Evolutionary conservation across 2,888 invertebrate species (phyloP).

Genomic region (Cheilosia urbana): DNA sequence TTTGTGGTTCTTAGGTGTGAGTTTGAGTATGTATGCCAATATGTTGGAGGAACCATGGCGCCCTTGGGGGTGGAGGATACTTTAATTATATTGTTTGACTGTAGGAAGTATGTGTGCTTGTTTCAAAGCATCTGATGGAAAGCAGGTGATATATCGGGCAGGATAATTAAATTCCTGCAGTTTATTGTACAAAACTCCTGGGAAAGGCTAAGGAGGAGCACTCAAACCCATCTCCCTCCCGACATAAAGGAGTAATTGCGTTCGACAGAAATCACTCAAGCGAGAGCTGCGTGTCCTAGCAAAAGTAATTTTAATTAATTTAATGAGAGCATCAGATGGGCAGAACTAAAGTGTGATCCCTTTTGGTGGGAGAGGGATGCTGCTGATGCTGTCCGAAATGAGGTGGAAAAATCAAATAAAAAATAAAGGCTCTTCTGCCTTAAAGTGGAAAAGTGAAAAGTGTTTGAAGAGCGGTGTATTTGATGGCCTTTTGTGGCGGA

Average conservation of each 20-base stretch:
- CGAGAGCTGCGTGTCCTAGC: conserved; percentile 68
- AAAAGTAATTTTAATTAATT: conserved; percentile 73
- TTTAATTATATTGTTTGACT: conserved; percentile 57
- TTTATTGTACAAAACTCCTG: conserved; percentile 38
- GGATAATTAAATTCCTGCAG: conserved; percentile 65
- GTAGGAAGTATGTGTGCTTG: neutral
- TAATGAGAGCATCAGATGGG: conserved; percentile 72
- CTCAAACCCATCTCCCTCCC: neutral
- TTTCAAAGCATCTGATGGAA: conserved; percentile 9
- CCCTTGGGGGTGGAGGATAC: conserved; percentile 11
- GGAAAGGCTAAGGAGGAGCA: neutral
- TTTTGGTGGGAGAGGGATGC: conserved; percentile 27
- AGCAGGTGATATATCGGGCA: conserved; percentile 56
- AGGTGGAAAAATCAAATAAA: conserved; percentile 57
- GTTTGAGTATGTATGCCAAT: neutral
- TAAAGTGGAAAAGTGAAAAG: conserved; percentile 8
- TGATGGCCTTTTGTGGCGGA: conserved; percentile 40
- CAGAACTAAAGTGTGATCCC: conserved; percentile 56
- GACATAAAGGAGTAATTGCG: conserved; percentile 49
- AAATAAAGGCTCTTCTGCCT: neutral
- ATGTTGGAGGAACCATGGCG: neutral
- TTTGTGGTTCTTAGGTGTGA: neutral
- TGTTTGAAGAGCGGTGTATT: conserved; percentile 58
- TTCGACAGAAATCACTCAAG: conserved; percentile 72
- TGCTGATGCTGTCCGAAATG: conserved; percentile 54